A percentile compares a stretch with the other conserved stretches of the same genome.
Conservation (phyloP, 2,888 invertebrate genomes). For the Asteroscopus sphinx region DNA sequence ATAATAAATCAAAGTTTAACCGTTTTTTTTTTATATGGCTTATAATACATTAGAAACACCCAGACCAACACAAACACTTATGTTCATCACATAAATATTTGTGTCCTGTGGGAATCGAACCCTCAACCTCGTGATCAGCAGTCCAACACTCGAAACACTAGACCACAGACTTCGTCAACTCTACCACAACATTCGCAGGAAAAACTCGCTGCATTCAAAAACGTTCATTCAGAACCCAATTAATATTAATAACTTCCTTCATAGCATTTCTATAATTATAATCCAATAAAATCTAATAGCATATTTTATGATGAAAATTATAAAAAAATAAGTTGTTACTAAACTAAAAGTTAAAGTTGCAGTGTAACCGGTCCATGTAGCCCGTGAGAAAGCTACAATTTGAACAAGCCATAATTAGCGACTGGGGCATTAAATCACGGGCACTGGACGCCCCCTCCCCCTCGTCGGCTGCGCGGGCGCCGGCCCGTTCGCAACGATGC, state of each 20-base stretch:
- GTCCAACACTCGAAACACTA: no score
- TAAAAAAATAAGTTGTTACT: slow-evolving; percentile 42
- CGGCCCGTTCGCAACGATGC: slow-evolving; percentile 57
- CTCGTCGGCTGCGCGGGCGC: slow-evolving; percentile 51
- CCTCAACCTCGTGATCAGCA: no score
- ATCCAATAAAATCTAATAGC: slow-evolving; percentile 55
- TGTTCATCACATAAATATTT: no score
- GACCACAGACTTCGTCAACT: not conserved
- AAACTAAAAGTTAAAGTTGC: slow-evolving; percentile 40
- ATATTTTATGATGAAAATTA: slow-evolving; percentile 53
- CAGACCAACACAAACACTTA: no score
- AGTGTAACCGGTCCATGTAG: slow-evolving; percentile 66
- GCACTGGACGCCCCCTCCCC: slow-evolving; percentile 66
- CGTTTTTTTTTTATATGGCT: no score
- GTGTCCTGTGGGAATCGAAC: no score
- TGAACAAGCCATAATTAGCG: slow-evolving; percentile 89
- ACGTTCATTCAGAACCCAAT: slow-evolving; percentile 39
- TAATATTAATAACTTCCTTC: slow-evolving; percentile 57
- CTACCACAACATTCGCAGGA: slow-evolving; percentile 24
- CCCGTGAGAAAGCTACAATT: slow-evolving; percentile 89
- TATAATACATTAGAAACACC: no score
- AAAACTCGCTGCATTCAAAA: slow-evolving; percentile 27
- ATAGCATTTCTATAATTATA: slow-evolving; percentile 59
- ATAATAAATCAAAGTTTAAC: no score
- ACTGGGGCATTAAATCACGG: slow-evolving; percentile 86